Conservation (phyloP, 2,113 vertebrate genomes). For the Syrmaticus mikado region DNA sequence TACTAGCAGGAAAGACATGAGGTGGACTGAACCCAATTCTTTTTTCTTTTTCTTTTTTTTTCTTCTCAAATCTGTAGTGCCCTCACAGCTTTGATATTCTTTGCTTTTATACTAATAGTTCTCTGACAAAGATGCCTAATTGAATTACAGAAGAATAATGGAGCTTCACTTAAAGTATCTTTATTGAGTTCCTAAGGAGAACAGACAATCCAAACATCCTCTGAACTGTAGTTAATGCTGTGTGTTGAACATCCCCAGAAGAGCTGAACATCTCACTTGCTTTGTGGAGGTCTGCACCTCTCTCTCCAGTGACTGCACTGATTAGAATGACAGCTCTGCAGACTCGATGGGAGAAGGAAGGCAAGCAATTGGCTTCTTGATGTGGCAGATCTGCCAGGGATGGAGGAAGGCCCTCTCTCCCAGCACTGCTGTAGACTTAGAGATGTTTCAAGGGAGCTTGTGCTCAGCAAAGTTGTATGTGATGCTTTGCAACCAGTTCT, state of each 20-base stretch:
- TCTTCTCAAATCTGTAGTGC: not conserved
- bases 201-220: not conserved
- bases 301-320: not conserved
- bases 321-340: not conserved
- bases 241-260: rapidly evolving
- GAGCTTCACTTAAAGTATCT: not conserved
- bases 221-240: not conserved
- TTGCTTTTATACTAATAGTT: not conserved
- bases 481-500: not conserved
- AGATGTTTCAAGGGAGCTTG: not conserved
- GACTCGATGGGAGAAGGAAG: not conserved
- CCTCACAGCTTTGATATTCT: not conserved
- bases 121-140: not conserved
- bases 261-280: not conserved
- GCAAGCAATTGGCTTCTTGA: not conserved
- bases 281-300: not conserved
- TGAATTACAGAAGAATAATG: not conserved
- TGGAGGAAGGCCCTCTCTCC: not conserved
- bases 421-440: not conserved
- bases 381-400: not conserved
- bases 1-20: slow-evolving; percentile 40
- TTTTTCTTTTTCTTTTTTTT: not conserved
- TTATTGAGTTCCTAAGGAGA: not conserved
- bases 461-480: not conserved
- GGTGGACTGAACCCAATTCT: slow-evolving; percentile 17